These are phyloP conservation scores for Gandaritis pyraliata DNA, from an alignment of 2,888 invertebrate genomes.

Conservation along the genomic window DNA sequence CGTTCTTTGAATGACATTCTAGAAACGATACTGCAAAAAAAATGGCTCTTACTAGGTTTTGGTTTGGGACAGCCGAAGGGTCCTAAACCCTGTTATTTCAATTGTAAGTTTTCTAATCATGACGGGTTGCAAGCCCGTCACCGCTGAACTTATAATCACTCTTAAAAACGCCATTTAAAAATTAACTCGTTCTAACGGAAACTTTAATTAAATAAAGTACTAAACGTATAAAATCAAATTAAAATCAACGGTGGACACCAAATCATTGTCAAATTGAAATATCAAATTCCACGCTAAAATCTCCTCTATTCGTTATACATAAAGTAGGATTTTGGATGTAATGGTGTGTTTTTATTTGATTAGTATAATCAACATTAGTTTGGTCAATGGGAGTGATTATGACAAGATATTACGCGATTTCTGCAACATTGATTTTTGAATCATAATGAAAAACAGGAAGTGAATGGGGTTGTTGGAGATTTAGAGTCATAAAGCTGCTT, in stretches of 20 bases:
- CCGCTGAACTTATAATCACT: neutral
- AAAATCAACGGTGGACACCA: constrained; percentile 34
- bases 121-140: neutral
- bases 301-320: neutral
- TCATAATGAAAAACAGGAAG: constrained; percentile 9
- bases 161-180: constrained; percentile 8
- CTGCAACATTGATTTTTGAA: constrained; percentile 21
- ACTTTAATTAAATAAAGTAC: constrained; percentile 40
- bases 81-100: too few species aligned
- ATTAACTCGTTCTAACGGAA: constrained; percentile 25
- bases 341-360: constrained; percentile 15
- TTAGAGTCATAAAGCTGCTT: neutral
- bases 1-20: too few species aligned
- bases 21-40: too few species aligned
- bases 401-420: constrained; percentile 22
- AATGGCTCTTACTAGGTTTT: too few species aligned
- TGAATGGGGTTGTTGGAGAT: neutral
- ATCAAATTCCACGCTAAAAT: constrained; percentile 3
- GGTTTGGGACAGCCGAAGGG: too few species aligned
- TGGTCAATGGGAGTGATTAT: constrained; percentile 18
- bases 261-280: constrained; percentile 32
- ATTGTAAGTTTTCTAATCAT: neutral
- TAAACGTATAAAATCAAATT: constrained; percentile 39
- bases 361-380: constrained; percentile 27
- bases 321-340: neutral